Conservation (phyloP, 2,113 vertebrate species). For the Gasterosteus aculeatus region DNA sequence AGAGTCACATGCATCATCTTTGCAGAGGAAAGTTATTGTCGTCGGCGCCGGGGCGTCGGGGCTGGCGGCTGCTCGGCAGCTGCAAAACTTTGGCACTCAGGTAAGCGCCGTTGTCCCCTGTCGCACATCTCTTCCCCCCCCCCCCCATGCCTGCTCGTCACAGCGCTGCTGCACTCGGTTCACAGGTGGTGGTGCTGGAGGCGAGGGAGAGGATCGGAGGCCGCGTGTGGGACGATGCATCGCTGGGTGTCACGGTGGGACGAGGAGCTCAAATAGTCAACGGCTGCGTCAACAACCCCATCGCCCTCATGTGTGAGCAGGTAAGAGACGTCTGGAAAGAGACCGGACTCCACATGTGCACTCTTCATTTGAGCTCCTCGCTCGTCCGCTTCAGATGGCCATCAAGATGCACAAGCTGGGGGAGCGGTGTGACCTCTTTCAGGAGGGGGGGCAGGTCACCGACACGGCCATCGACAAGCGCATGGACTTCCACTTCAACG, state of each 20-base stretch:
- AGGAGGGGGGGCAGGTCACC: conserved; percentile 92
- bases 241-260: conserved; percentile 90
- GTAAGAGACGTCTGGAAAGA: conserved; percentile 66
- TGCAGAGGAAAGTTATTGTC: conserved; percentile 90
- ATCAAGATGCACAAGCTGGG: conserved; percentile 95
- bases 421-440: conserved; percentile 95
- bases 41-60: conserved; percentile 94
- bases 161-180: neutral
- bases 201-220: conserved; percentile 94
- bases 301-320: conserved; percentile 99
- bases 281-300: conserved; percentile 96
- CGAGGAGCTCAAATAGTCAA: conserved; percentile 96
- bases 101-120: conserved; percentile 66
- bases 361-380: neutral
- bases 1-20: conserved; percentile 20
- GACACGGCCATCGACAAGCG: conserved; percentile 96
- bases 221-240: conserved; percentile 92
- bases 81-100: conserved; percentile 96
- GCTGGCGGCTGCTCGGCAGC: conserved; percentile 92
- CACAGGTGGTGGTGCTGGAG: conserved; percentile 91
- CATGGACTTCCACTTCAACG: conserved; percentile 99
- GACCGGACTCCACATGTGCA: neutral
- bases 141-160: no score
- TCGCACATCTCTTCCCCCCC: neutral
- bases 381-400: conserved; percentile 84